These are phyloP conservation scores for Menidia beryllina DNA, from an alignment of 2,113 vertebrate genomes.

Conservation along the genomic window DNA sequence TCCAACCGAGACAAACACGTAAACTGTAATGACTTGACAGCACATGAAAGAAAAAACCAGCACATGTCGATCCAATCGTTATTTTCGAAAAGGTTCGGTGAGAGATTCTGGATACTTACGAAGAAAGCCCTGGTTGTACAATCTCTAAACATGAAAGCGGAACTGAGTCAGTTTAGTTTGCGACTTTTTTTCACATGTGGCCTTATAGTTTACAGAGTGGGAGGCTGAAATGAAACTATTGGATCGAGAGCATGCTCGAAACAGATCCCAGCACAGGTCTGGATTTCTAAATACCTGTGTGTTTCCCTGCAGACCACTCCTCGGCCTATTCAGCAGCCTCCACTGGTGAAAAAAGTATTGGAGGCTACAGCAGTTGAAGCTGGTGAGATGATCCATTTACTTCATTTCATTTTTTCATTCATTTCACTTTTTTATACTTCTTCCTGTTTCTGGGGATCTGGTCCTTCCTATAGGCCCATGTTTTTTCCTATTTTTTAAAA, in stretches of 20 bases:
- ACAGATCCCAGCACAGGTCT: constrained; percentile 4
- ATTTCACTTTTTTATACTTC: neutral
- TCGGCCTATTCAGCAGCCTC: constrained; percentile 78
- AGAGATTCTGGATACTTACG: constrained; percentile 2
- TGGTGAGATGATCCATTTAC: constrained; percentile 56
- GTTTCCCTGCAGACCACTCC: constrained; percentile 56
- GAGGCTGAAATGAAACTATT: neutral
- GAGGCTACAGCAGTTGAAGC: constrained; percentile 18
- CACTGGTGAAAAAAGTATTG: constrained; percentile 53
- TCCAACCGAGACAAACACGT: constrained; percentile 19
- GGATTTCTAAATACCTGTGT: constrained; percentile 17
- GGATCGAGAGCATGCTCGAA: neutral
- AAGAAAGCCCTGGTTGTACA: constrained; percentile 2
- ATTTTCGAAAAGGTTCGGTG: constrained; percentile 8
- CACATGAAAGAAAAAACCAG: neutral
- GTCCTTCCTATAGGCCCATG: too few species aligned
- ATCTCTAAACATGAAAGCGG: constrained; percentile 26
- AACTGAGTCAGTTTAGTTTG: constrained; percentile 14
- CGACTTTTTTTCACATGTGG: constrained; percentile 33
- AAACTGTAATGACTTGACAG: constrained; percentile 16
- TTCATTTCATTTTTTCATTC: neutral
- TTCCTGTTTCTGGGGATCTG: too few species aligned
- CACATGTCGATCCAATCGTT: constrained; percentile 22
- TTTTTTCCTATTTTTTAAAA: too few species aligned
- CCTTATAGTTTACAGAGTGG: neutral